Conservation (phyloP, 2,797 vertebrate genomes). For the Euthynnus affinis region DNA sequence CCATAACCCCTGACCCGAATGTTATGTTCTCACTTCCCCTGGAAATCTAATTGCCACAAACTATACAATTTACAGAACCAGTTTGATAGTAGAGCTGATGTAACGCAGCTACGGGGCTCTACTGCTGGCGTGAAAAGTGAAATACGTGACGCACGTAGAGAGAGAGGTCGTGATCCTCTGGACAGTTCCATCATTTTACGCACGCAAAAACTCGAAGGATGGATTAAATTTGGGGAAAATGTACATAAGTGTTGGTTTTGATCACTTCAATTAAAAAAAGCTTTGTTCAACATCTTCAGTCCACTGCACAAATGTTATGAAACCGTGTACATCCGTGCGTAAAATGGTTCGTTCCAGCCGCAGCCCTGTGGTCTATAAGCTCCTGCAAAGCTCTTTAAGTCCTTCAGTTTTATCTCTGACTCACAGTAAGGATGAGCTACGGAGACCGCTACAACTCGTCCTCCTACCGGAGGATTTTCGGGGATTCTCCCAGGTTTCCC, state of each 20-base stretch:
- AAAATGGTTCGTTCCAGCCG: conserved; percentile 70
- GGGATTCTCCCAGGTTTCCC: conserved; percentile 83
- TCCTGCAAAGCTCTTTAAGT: conserved; percentile 62
- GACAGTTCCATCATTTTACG: conserved; percentile 67
- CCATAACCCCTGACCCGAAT: too few species aligned
- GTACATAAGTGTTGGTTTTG: neutral
- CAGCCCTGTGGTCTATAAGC: conserved; percentile 62
- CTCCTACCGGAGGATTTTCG: conserved; percentile 90
- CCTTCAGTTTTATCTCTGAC: conserved; percentile 35
- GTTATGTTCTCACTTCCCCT: too few species aligned
- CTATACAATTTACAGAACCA: too few species aligned
- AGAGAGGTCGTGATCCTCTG: neutral
- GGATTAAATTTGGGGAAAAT: neutral
- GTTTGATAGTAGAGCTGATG: too few species aligned
- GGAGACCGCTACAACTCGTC: conserved; percentile 86
- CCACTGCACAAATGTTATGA: neutral
- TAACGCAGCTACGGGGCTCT: neutral
- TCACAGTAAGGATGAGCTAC: conserved; percentile 85
- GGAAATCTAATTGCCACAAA: too few species aligned
- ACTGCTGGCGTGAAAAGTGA: neutral
- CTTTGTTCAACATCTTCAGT: neutral
- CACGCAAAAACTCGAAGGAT: neutral
- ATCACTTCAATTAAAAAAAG: neutral
- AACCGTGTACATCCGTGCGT: conserved; percentile 4
- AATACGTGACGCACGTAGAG: neutral